Percentiles rank a stretch among this genome's conserved stretches.
These are phyloP conservation scores for Synodontis membranacea DNA, from an alignment of 2,113 vertebrate species.

Conservation along the genomic window DNA sequence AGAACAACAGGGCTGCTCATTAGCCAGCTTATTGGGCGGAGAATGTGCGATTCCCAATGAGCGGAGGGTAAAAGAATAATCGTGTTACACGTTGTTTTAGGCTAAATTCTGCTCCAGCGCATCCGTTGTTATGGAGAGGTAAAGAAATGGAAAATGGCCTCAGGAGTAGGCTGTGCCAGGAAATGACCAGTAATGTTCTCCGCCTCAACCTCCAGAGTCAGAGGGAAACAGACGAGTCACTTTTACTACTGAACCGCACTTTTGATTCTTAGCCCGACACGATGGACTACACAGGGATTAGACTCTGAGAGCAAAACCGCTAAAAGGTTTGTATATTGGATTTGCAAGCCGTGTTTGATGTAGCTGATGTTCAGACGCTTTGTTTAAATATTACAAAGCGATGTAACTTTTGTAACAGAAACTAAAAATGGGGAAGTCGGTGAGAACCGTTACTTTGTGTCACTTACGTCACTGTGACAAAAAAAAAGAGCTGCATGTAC, in stretches of 20 bases:
- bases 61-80: background rate
- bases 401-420: too few relatives aligned
- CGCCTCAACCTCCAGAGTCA: background rate
- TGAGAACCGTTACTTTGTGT: slow-evolving; percentile 13
- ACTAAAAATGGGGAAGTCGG: slow-evolving; percentile 2
- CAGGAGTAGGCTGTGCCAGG: slow-evolving; percentile 39
- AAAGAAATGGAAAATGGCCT: background rate
- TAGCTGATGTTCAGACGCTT: background rate
- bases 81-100: background rate
- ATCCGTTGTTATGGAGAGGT: slow-evolving; percentile 15
- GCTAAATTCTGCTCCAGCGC: background rate
- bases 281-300: background rate
- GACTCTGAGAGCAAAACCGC: slow-evolving; percentile 1
- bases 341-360: background rate
- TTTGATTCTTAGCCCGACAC: background rate
- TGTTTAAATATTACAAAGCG: background rate
- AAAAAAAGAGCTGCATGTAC: background rate
- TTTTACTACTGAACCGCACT: background rate
- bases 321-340: background rate
- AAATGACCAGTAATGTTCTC: slow-evolving; percentile 37
- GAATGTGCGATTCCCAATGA: background rate
- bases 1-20: too few relatives aligned
- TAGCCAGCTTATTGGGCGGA: background rate
- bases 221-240: slow-evolving; percentile 25
- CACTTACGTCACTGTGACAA: background rate